Conservation (phyloP, 2,797 vertebrate species). For the Lithobates pipiens region DNA sequence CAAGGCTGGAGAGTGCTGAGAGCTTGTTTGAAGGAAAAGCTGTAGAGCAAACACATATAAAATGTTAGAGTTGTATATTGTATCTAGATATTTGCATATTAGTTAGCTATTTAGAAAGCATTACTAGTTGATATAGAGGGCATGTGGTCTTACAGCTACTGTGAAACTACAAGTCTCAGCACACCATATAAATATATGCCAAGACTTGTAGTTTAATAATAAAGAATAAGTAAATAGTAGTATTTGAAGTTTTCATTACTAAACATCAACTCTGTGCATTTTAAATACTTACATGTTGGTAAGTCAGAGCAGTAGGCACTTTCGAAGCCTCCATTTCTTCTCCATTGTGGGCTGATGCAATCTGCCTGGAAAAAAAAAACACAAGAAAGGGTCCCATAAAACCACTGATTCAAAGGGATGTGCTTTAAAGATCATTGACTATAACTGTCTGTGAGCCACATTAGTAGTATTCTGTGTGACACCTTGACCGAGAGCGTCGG, state of each 20-base stretch:
- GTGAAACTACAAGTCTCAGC: background rate
- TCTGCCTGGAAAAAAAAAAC: constrained; percentile 80
- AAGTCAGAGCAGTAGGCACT: constrained; percentile 80
- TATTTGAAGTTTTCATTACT: background rate
- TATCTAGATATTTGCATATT: background rate
- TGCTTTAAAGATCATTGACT: background rate
- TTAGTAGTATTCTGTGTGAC: constrained; percentile 17
- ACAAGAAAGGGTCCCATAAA: constrained; percentile 18
- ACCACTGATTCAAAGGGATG: background rate
- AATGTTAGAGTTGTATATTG: background rate
- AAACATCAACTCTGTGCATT: background rate
- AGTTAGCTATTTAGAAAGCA: background rate
- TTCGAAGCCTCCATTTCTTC: constrained; percentile 84
- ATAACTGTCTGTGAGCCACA: constrained; percentile 16
- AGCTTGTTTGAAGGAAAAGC: constrained; percentile 76
- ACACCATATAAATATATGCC: background rate
- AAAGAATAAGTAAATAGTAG: background rate
- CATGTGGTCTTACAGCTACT: background rate
- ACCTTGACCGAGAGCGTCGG: constrained; percentile 12
- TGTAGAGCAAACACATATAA: constrained; percentile 64
- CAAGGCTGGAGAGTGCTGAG: constrained; percentile 87
- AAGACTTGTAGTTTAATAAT: background rate
- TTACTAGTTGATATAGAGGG: background rate
- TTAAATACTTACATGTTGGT: constrained; percentile 63
- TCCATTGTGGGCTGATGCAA: constrained; percentile 90